Base-by-base conservation (phyloP, 1,140 invertebrate species). In the Heliconius congener region DNA sequence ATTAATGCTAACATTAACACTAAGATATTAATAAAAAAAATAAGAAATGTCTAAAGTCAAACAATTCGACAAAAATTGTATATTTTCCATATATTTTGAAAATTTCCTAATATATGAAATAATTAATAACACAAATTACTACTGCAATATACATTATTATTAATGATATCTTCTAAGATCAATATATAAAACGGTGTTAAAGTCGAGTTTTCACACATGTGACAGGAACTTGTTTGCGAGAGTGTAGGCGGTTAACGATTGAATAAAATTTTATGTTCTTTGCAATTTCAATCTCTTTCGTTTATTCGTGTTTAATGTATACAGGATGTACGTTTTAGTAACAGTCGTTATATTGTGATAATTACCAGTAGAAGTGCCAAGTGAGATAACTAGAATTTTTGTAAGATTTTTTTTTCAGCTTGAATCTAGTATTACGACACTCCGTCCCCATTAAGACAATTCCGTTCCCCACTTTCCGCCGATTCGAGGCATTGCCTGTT, bases 181-280 rank as follows among this genome's bases (percentile, higher is more conserved):
- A 9, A 66, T 27, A 66, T 66, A 66, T 30, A 60, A 66, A 66
- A 66, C 60, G 5, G 27, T 30, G 60, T 66, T 66, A 75, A 75
- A 11, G 55, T 60, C 37, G n/a, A 55, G 74, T 75, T 66, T 42
- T 75, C 34, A 75, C 74, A 66, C 37, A 55, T 34, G 30, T 75
- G 74, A 75, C 74, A 75, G 73, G 37, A 34, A 74, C 73, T 30
- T 34, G 74, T 75, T 75, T 42, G 37, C 6, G 23, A 60, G 74
- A 75, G 16, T 60, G 74, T 75, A 34, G 74, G 74, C 34, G 74
- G 55, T 23, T n/a, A 42, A 39, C 74, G 74, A 39, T 66, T 57
- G 8, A 74, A 74, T 55, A 74, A 37, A 75, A 66, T 55, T 60
- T 75, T 34, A 66, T 75, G 74, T 66, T 30, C 19, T 75, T 75